Conservation (phyloP, 2,888 invertebrate genomes). For the Philhelius pedissequus region DNA sequence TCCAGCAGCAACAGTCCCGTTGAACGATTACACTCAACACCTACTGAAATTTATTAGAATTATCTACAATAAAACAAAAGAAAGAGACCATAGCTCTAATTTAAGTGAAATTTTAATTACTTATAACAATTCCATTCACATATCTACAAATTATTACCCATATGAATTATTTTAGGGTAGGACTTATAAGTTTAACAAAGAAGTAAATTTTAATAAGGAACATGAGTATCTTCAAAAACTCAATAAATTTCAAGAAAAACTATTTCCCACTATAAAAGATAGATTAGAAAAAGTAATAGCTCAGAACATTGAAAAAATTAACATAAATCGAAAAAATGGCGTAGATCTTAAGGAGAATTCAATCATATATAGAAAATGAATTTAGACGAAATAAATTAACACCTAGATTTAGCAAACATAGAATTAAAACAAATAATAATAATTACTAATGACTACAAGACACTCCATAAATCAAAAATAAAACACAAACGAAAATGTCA, state of each 20-base stretch:
- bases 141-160: not conserved
- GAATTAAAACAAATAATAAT: not conserved
- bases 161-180: too few species aligned
- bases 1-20: too few species aligned
- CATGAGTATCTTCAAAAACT: conserved; percentile 6
- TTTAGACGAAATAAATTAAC: not conserved
- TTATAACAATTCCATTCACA: not conserved
- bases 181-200: conserved; percentile 8
- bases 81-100: not conserved
- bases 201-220: not conserved
- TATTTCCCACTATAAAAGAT: not conserved
- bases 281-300: not conserved
- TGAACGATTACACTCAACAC: too few species aligned
- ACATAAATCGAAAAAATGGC: not conserved
- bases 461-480: not conserved
- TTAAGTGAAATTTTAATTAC: not conserved
- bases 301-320: too few species aligned
- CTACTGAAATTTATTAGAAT: not conserved
- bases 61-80: not conserved
- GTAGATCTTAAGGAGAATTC: not conserved
- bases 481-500: not conserved
- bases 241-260: not conserved
- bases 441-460: not conserved
- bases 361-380: not conserved
- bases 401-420: not conserved